phyloP scores from a whole-genome alignment of 2,888 invertebrate genomes.

The Heliconius ismenius region DNA sequence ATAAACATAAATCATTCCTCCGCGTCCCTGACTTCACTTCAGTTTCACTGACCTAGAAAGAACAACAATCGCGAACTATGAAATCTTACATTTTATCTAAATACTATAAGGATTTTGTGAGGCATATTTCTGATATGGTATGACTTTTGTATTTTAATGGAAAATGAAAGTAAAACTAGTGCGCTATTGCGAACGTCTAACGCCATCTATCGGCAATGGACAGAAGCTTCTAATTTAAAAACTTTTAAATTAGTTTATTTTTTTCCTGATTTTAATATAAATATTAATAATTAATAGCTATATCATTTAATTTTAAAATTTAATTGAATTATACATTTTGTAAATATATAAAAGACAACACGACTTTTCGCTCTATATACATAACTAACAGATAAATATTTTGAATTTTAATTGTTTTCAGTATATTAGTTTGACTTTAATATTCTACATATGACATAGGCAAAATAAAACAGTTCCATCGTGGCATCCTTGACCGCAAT shows the following conservation, averaged over 20 bases:
- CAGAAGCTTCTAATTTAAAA: constrained; percentile 1
- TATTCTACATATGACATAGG: background rate
- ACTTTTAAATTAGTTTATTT: background rate
- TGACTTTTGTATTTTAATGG: background rate
- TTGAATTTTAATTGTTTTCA: background rate
- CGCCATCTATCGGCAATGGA: constrained; percentile 38
- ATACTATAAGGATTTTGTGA: constrained; percentile 12
- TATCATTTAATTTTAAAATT: constrained; percentile 10
- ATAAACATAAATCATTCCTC: constrained; percentile 25
- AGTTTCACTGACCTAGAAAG: constrained; percentile 37
- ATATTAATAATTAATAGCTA: no score
- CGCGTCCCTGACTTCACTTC: constrained; percentile 27
- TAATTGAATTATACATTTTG: background rate
- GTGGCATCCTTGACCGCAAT: background rate
- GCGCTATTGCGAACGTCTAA: constrained; percentile 29
- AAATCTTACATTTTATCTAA: constrained; percentile 22
- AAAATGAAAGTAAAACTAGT: background rate
- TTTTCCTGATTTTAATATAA: no score
- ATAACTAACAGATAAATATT: background rate
- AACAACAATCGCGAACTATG: constrained; percentile 22
- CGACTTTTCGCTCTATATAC: background rate
- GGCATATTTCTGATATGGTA: constrained; percentile 5
- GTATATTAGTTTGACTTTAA: no score
- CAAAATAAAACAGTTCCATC: background rate
- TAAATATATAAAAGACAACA: background rate